Base-by-base conservation (phyloP, 2,113 vertebrate genomes). In the Lasiurus cinereus region DNA sequence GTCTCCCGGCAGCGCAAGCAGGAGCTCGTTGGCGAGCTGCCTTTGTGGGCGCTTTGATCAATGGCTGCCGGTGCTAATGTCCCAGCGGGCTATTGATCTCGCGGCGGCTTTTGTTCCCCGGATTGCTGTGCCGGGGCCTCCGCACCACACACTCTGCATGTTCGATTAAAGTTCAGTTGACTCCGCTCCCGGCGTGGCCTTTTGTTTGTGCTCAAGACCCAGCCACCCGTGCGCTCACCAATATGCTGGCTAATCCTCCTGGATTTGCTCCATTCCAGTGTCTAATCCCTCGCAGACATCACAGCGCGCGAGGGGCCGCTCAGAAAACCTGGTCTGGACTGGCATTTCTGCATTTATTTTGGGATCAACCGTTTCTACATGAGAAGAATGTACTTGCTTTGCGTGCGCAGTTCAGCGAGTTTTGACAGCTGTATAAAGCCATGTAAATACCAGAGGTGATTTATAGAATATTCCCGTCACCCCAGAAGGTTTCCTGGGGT, bases 91-190 rank as follows among this genome's bases (percentile, higher is more conserved):
- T 99, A 99, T 99, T 99, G 99, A 99, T 99, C 99, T 98, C 98
- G 98, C 98, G 97, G 86, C 97, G 96, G 98, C 98, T 99, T 99
- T 99, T 99, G 98, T 99, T 98, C 98, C 95, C 98, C 97, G 98
- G 98, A 98, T 99, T 98, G 98, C 98, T 98, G 98, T 97, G 95
- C 96, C 83, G 91, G 94, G 98, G 98, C 97, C 97, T 98, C 97
- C 88, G 98, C 98, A 91, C 98, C 96, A 89, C 96, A 89, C 97
- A 24, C 98, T 97, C n/a, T 98, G 98, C 99, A 99, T 99, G 99
- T 99, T 99, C 99, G 99, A 99, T 99, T 99, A 98, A 99, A 98
- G 98, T 99, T 99, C 98, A 98, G 98, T 99, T 99, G 99, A 98
- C 99, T 99, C 98, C 97, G 79, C 98, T 98, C 96, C 98, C 95